Base-by-base conservation (phyloP, 2,888 invertebrate genomes). In the Yponomeuta evonymella region DNA sequence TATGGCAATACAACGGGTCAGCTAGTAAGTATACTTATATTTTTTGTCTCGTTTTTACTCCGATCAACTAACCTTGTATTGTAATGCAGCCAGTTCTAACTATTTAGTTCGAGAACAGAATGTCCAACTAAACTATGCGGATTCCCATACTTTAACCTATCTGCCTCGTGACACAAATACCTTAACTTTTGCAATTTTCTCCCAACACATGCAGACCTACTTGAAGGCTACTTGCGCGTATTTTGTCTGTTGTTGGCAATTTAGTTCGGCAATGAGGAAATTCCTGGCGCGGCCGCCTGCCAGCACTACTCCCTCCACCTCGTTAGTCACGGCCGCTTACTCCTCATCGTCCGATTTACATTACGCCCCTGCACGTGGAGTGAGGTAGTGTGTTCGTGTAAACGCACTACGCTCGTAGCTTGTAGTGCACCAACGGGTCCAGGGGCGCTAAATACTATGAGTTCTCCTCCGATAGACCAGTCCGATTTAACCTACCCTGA, bases 231-330 rank as follows among this genome's bases (percentile, higher is more conserved):
- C 43, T 43, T 15, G 51, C 51, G 3, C 23, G 64, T 64, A 65
- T 48, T 70, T 36, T 70, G 33, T 58, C 58, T 30, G 48, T 64
- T 64, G 65, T 29, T 64, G 48, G 70, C 70, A 70, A 70, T 65
- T 70, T 70, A 10, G 70, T 65, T 12, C 43, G 64, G 48, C 48
- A 65, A 65, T 70, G 64, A 70, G 43, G 62, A 70, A 70, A 70
- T 70, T 70, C 64, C 70, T 23, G 43, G 15, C 4, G 51, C 51
- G 15, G 43, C 15, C 51, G 51, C 51, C 51, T 58, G 51, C 51
- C 51, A 58, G 12, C 51, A 43, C 43, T 43, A 6, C 43, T 43
- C 43, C 43, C 15, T 2, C 51, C 15, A 15, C 51, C 51, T 58
- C 51, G 51, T 58, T 58, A 58, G 51, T 15, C 15, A 15, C 51